phyloP scores from a whole-genome alignment of 2,797 vertebrate species.

The Enteromius radiatus region DNA sequence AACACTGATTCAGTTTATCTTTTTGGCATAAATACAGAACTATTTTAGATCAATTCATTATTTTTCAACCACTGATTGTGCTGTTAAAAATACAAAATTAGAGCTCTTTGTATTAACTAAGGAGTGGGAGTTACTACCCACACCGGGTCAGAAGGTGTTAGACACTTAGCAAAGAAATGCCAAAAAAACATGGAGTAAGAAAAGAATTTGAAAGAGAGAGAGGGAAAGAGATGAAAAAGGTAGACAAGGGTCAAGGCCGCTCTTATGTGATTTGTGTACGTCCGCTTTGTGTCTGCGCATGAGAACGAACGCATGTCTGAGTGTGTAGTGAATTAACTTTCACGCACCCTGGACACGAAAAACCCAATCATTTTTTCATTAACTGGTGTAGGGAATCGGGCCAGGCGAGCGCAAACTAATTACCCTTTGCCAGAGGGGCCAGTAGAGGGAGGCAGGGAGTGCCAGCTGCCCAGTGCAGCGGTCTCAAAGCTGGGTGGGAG shows the following conservation, averaged over 20 bases:
- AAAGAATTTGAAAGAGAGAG: constrained; percentile 14
- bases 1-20: constrained; percentile 22
- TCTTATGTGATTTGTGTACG: constrained; percentile 43
- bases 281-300: constrained; percentile 36
- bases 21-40: constrained; percentile 22
- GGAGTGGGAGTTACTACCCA: constrained; percentile 54
- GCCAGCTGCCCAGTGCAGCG: constrained; percentile 70
- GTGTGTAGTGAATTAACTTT: constrained; percentile 79
- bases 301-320: constrained; percentile 43
- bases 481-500: constrained; percentile 68
- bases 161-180: constrained; percentile 51
- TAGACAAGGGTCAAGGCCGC: constrained; percentile 42
- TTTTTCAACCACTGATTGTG: constrained; percentile 29
- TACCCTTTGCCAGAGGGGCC: constrained; percentile 76
- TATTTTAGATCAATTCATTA: constrained; percentile 28
- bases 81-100: constrained; percentile 37
- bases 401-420: constrained; percentile 82
- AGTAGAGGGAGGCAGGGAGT: constrained; percentile 64
- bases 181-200: constrained; percentile 39
- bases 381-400: constrained; percentile 80
- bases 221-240: constrained; percentile 29
- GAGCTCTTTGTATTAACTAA: constrained; percentile 37
- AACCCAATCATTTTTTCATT: constrained; percentile 86
- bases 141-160: constrained; percentile 50
- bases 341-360: constrained; percentile 84